Evolutionary conservation across 2,113 vertebrate species (phyloP).

Genomic region (Spermophilus dauricus): DNA sequence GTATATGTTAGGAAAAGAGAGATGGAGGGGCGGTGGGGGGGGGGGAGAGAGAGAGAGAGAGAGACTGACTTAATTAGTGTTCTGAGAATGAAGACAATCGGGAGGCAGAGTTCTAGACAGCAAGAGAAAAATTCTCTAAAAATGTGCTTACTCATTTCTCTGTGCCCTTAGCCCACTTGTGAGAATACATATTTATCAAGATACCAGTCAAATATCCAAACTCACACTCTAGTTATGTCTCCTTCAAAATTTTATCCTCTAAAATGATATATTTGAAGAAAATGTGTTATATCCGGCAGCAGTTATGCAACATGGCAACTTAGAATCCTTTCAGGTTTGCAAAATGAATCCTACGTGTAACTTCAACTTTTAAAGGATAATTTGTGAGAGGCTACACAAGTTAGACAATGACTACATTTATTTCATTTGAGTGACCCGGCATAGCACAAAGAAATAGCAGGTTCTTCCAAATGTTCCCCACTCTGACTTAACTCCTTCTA

Average conservation of each 20-base stretch:
- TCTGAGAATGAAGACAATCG: not conserved
- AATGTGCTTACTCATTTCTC: not conserved
- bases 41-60: not conserved
- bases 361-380: not conserved
- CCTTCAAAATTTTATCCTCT: not conserved
- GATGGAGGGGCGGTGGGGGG: too few relatives aligned
- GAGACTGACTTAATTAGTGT: not conserved
- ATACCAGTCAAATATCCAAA: not conserved
- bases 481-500: not conserved
- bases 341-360: not conserved
- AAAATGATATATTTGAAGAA: not conserved
- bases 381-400: not conserved
- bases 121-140: not conserved
- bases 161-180: not conserved
- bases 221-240: not conserved
- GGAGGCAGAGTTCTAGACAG: not conserved
- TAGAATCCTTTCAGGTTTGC: not conserved
- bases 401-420: not conserved
- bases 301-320: not conserved
- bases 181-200: not conserved
- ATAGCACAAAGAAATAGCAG: not conserved
- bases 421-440: not conserved
- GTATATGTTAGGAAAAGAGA: not conserved
- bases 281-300: not conserved
- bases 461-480: not conserved